Evolutionary conservation across 1,140 invertebrate species (phyloP).

Genomic region (Cylas formicarius): DNA sequence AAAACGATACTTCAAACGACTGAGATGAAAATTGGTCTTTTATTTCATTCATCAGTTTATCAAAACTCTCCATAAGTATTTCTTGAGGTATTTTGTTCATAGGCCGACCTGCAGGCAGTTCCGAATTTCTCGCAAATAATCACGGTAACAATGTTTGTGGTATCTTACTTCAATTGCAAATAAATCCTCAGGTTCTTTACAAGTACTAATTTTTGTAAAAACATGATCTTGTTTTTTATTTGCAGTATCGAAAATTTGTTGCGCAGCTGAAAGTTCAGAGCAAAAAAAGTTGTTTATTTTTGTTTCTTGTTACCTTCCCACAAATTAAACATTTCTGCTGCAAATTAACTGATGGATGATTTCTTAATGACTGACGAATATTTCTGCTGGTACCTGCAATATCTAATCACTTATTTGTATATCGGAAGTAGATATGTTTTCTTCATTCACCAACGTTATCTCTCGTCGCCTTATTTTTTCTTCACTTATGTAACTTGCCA

Average conservation of each 20-base stretch:
- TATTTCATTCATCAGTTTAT: slow-evolving; percentile 18
- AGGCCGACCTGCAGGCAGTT: slow-evolving; percentile 8
- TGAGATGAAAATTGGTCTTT: slow-evolving; percentile 14
- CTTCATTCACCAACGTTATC: slow-evolving; percentile 12
- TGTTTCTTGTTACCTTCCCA: slow-evolving; percentile 6
- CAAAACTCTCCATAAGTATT: slow-evolving; percentile 15
- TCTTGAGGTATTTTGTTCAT: slow-evolving; percentile 15
- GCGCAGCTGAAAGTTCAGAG: slow-evolving; percentile 6
- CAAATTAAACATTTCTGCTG: slow-evolving; percentile 12
- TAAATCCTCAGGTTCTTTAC: slow-evolving; percentile 13
- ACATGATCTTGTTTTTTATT: slow-evolving; percentile 9
- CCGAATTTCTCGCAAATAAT: slow-evolving; percentile 16
- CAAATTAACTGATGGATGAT: neutral
- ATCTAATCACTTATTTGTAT: slow-evolving; percentile 2
- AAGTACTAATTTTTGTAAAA: slow-evolving; percentile 9
- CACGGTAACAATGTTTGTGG: slow-evolving; percentile 19
- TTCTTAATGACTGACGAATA: slow-evolving; percentile 6
- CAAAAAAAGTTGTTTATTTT: slow-evolving; percentile 11
- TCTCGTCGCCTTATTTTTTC: slow-evolving; percentile 20
- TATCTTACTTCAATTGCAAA: slow-evolving; percentile 15
- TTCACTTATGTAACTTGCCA: slow-evolving; percentile 16
- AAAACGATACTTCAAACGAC: slow-evolving; percentile 18
- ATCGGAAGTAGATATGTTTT: slow-evolving; percentile 10
- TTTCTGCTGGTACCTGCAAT: no score
- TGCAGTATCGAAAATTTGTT: slow-evolving; percentile 11